Base-by-base conservation (phyloP, 2,888 invertebrate species). In the Netelia melanura region DNA sequence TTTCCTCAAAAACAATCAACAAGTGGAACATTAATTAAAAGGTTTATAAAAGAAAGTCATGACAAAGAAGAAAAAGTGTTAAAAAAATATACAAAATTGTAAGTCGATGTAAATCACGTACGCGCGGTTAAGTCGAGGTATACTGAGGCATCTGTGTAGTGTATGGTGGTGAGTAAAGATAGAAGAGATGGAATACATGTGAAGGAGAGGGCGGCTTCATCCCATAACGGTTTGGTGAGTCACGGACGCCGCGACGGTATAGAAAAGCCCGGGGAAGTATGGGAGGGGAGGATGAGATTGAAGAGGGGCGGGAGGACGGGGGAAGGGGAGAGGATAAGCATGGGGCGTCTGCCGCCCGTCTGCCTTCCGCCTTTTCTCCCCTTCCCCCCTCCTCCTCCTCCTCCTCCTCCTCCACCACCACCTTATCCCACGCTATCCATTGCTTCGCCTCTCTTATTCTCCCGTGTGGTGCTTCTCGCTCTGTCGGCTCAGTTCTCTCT, bases 141-240 rank as follows among this genome's bases (percentile, higher is more conserved):
- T 30, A 30, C 30, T 5, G 30, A 30, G 30, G 30, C 30, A 30
- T 3, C 30, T 30, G 30, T 48, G 30, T 14, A 48, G 10, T 8
- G 52, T 25, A 64, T 43, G 65, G 71, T 78, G 68, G 62, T 48
- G 74, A 86, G 85, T 86, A 85, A 71, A 67, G 14, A 14, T 14
- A 48, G 48, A 11, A 61, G 71, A 74, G 87, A 79, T 86, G 71
- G 86, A 82, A 87, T 87, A 79, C 84, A 88, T 87, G 88, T 87
- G 90, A 90, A 90, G 89, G 90, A 89, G 89, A 90, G 30, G 30
- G 90, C 89, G 91, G 91, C 92, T 92, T 92, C 90, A 92, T 92
- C 92, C 92, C 92, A 92, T 91, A 92, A 92, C 92, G 91, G 92
- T 92, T 92, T 92, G 91, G 92, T 92, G 92, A 93, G 92, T 93